A percentile compares a stretch with the other conserved stretches of the same genome.
These are phyloP conservation scores for Scaptomyza flava DNA, from an alignment of 2,888 invertebrate species.

Conservation along the genomic window DNA sequence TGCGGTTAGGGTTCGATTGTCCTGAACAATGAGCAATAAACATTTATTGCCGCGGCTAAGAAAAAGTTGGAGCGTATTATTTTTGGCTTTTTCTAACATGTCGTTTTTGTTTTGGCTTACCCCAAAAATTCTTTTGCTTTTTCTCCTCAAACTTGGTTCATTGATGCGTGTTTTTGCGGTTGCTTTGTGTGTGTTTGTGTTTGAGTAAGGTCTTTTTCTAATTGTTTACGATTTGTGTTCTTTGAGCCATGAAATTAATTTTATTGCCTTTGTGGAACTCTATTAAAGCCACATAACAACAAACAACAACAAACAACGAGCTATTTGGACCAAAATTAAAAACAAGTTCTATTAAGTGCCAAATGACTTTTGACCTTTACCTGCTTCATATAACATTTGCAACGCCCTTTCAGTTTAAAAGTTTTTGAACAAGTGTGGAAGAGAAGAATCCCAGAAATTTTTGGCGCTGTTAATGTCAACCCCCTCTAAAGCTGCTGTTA, in stretches of 20 bases:
- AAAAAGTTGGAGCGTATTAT: slow-evolving; percentile 38
- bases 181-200: slow-evolving; percentile 18
- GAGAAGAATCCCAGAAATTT: neutral
- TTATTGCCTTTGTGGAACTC: slow-evolving; percentile 53
- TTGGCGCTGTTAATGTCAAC: slow-evolving; percentile 1
- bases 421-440: neutral
- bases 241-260: slow-evolving; percentile 79
- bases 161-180: slow-evolving; percentile 17
- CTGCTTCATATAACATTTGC: slow-evolving; percentile 12
- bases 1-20: slow-evolving; percentile 39
- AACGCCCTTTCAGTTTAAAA: slow-evolving; percentile 7
- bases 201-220: slow-evolving; percentile 27
- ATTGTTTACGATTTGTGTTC: slow-evolving; percentile 77
- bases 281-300: slow-evolving; percentile 30
- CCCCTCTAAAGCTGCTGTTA: neutral
- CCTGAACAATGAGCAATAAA: slow-evolving; percentile 19
- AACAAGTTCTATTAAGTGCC: slow-evolving; percentile 41
- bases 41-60: slow-evolving; percentile 34
- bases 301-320: neutral
- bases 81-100: slow-evolving; percentile 30
- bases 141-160: slow-evolving; percentile 1
- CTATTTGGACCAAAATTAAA: slow-evolving; percentile 22
- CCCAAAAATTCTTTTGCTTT: slow-evolving; percentile 27
- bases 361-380: slow-evolving; percentile 45
- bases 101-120: slow-evolving; percentile 28